Percentiles rank a stretch among this genome's conserved stretches.
Conservation (phyloP, 2,113 vertebrate species). For the Saimiri boliviensis region DNA sequence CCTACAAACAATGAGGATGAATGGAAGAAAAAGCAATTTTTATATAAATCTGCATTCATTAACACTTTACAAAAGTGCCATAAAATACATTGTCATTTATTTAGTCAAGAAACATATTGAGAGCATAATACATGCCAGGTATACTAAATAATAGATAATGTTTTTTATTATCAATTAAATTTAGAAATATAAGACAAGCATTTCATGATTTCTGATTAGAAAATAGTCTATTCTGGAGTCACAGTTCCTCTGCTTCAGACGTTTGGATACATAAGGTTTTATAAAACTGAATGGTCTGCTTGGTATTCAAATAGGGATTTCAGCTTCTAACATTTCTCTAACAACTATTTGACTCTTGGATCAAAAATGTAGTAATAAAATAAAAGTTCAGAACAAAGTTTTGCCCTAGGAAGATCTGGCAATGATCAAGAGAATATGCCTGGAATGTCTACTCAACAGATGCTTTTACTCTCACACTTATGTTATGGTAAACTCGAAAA, state of each 20-base stretch:
- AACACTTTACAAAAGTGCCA: not conserved
- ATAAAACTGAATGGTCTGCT: not conserved
- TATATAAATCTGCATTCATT: not conserved
- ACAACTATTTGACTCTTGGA: not conserved
- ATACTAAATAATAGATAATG: not conserved
- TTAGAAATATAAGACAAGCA: not conserved
- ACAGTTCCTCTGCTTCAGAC: not conserved
- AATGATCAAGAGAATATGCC: conserved; percentile 57
- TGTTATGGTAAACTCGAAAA: not conserved
- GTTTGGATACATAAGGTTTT: not conserved
- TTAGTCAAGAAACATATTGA: conserved; percentile 40
- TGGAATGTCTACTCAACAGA: conserved; percentile 36
- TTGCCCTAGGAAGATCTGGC: conserved; percentile 32
- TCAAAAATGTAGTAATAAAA: not conserved
- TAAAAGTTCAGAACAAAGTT: conserved; percentile 27
- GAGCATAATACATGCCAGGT: not conserved
- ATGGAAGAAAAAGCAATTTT: not conserved
- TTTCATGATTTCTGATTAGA: not conserved
- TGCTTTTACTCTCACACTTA: conserved; percentile 41
- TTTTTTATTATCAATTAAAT: conserved; percentile 5
- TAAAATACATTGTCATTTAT: conserved; percentile 13
- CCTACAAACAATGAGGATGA: not conserved
- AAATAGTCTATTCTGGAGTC: not conserved
- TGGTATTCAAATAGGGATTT: not conserved
- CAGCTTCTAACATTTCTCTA: conserved; percentile 32